Conservation (phyloP, 1,140 invertebrate species). For the Plodia interpunctella region DNA sequence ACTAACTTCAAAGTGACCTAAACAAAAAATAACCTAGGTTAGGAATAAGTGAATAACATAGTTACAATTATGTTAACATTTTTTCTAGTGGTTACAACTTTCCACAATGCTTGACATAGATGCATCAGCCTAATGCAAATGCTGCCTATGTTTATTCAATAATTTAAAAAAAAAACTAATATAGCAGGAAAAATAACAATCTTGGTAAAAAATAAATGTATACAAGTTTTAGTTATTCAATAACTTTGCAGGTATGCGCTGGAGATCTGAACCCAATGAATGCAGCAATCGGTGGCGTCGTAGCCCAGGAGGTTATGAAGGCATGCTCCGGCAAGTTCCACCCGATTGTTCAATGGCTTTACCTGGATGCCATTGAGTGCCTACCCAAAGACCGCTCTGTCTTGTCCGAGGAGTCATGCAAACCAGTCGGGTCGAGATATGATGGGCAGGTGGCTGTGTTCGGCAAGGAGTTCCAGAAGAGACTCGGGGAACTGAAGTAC, state of each 20-base stretch:
- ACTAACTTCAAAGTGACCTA: no score
- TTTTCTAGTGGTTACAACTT: no score
- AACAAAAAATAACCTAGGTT: no score
- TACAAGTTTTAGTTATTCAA: no score
- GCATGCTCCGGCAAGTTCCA: constrained; percentile 98
- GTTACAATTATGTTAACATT: no score
- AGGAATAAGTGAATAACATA: no score
- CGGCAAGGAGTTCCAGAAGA: constrained; percentile 93
- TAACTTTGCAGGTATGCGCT: constrained; percentile 79
- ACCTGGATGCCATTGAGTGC: constrained; percentile 97
- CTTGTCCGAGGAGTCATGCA: constrained; percentile 85
- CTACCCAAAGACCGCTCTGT: constrained; percentile 83
- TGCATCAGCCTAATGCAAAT: no score
- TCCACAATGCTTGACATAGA: no score
- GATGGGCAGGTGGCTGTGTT: constrained; percentile 97
- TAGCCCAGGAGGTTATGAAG: constrained; percentile 99
- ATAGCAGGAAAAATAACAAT: no score
- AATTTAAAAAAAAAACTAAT: no score
- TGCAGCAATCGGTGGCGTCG: constrained; percentile 95
- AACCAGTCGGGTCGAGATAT: constrained; percentile 87
- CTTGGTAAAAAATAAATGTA: no score
- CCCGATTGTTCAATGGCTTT: constrained; percentile 96
- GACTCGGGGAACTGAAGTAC: constrained; percentile 80
- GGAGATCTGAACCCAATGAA: constrained; percentile 96
- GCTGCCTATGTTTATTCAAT: no score